Evolutionary conservation across 1,140 invertebrate genomes (phyloP), one percentile per base, ranked within the genome.

Genomic region (Ceratitis capitata): DNA sequence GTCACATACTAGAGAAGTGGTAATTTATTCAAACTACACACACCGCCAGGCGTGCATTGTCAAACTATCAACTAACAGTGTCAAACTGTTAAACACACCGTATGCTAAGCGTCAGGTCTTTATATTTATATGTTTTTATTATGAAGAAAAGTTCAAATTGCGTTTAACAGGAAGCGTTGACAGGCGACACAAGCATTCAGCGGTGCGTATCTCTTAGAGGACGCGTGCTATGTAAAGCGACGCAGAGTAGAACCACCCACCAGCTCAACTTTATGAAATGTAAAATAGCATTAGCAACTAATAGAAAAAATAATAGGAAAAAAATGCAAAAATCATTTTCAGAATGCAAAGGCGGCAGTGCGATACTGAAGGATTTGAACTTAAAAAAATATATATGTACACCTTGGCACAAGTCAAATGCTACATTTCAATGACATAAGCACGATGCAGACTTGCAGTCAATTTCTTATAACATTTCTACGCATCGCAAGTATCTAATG

Each of bases 111-210:
- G 16, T 47, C 23, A 14, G 69, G n/a, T 45, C 69, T 45, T 45
- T 78, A 78, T 45, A 78, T 45, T 78, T 78, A 78, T 78, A 3
- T n/a, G 42, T 45, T 23, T 0, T 45, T 47, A 64, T 64, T 47
- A 56, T 35, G 19, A 78, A 26, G 16, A 78, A 78, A 78, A 23
- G 39, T 39, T 32, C 23, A 78, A 78, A 3, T n/a, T n/a, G n/a
- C n/a, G n/a, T n/a, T n/a, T 32, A 45, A n/a, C 69, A 78, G 69
- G 69, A 78, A 78, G 39, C 69, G 69, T 3, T 45, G 69, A 78
- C 69, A 78, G 42, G 69, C 69, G 69, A 78, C 69, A 78, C n/a
- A 74, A 45, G 69, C 42, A 78, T 78, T 42, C 64, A 74, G 42
- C 69, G 45, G 7, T 78, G 9, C 5, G 7, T 45, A 39, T 78